Evolutionary conservation across 2,888 invertebrate genomes (phyloP), one percentile per base, ranked within the genome.

Genomic region (Hydraecia micacea): DNA sequence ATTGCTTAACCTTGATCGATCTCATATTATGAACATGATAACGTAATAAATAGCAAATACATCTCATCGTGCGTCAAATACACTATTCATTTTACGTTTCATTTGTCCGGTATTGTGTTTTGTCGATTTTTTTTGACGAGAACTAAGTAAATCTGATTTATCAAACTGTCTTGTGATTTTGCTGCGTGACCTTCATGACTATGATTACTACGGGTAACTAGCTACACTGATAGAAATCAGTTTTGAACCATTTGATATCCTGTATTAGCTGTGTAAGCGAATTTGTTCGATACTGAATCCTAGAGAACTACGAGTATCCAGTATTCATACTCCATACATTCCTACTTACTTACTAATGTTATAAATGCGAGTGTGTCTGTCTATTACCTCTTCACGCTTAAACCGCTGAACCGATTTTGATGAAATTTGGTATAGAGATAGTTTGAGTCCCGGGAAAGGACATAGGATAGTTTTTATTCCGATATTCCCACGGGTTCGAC

Each of bases 101-200:
- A 81, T 79, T 79, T 58, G 7, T 25, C 32, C 25, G 18, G 18
- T 39, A 77, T 77, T 66, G 36, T 25, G 6, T 66, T 66, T 13
- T 2, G 60, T 68, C 25, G 21, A 49, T 21, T 21, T n/a, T 52
- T 46, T 63, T 58, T 52, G 39, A 42, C 49, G 39, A 81, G 58
- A 39, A 58, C 15, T 75, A 55, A 80, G 13, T 39, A n/a, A 46
- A n/a, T 62, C 15, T 36, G 25, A 76, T 76, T 68, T 39, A 13
- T 68, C 62, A 82, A 52, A 55, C 7, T 52, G 28, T 63, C 67
- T 55, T 49, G 21, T 46, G 58, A 18, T 18, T 39, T 39, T 58
- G n/a, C 18, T 36, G 28, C 2, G 46, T 77, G 82, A 82, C 66
- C 62, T 81, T 79, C 75, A 62, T 7, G 66, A 36, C 2, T 5